Evolutionary conservation across 2,113 vertebrate genomes (phyloP).

Genomic region (Entomyzon cyanotis): DNA sequence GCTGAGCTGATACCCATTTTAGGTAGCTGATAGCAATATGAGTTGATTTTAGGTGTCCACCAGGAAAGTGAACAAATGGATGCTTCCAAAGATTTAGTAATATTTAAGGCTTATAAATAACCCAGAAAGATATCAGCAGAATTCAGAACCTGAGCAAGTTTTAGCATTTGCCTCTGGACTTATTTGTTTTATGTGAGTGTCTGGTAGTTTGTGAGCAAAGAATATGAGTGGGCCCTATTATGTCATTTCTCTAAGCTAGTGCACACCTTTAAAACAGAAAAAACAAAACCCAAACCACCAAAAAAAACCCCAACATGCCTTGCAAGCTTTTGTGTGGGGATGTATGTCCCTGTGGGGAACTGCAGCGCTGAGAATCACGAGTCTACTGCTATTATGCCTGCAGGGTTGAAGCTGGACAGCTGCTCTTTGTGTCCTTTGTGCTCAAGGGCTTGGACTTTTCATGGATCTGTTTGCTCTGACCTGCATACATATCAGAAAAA

Average conservation of each 20-base stretch:
- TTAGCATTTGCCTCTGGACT: background rate
- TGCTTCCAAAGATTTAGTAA: background rate
- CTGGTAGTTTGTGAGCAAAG: background rate
- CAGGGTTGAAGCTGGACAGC: conserved; percentile 1
- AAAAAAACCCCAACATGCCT: background rate
- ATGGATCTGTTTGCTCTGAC: conserved; percentile 16
- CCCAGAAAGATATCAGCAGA: background rate
- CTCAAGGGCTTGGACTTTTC: conserved; percentile 1
- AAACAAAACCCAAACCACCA: background rate
- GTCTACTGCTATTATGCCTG: background rate
- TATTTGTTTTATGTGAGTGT: background rate
- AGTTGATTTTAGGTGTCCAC: background rate
- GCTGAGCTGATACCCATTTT: background rate
- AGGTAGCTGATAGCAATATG: background rate
- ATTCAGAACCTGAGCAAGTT: background rate
- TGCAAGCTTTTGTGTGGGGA: conserved; percentile 22
- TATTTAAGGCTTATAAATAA: background rate
- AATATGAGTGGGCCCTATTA: background rate
- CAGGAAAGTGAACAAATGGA: background rate
- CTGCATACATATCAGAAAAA: background rate
- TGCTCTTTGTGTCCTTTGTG: conserved; percentile 44
- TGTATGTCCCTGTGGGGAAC: conserved; percentile 15
- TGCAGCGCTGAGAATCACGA: background rate
- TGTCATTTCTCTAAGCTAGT: background rate
- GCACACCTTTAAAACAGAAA: background rate